A percentile compares a stretch with the other conserved stretches of the same genome.
phyloP scores from a whole-genome alignment of 2,888 invertebrate genomes.

The Synergus umbraculus region DNA sequence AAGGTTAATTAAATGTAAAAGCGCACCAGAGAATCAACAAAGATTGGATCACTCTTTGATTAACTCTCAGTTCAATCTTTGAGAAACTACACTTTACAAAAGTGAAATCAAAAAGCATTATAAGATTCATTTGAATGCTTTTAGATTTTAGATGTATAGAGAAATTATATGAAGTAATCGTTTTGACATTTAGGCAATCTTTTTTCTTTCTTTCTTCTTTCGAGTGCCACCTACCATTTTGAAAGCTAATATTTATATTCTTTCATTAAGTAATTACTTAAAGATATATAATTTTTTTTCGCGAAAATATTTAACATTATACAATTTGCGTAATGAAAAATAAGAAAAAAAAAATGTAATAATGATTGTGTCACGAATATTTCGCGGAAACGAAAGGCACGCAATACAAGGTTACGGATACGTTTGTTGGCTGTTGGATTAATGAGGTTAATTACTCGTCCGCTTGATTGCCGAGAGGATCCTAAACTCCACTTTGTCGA shows the following conservation, averaged over 20 bases:
- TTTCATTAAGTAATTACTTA: background rate
- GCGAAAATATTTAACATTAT: conserved; percentile 8
- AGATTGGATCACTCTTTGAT: background rate
- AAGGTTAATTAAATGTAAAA: conserved; percentile 27
- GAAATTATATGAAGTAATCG: background rate
- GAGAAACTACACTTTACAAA: background rate
- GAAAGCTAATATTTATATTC: background rate
- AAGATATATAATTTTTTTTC: conserved; percentile 7
- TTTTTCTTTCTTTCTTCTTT: background rate
- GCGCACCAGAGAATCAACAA: background rate
- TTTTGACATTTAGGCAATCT: background rate
- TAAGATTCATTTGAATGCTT: no score
- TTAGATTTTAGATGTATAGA: background rate
- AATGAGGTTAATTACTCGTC: conserved; percentile 41
- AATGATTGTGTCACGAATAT: conserved; percentile 27
- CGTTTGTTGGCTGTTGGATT: conserved; percentile 35
- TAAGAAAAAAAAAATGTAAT: background rate
- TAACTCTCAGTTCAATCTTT: background rate
- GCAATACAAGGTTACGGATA: conserved; percentile 43
- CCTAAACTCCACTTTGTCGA: conserved; percentile 21
- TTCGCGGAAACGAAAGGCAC: conserved; percentile 39
- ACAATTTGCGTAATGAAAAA: background rate
- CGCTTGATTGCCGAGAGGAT: conserved; percentile 31
- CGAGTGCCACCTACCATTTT: background rate
- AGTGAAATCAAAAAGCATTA: background rate